phyloP scores from a whole-genome alignment of 2,113 vertebrate species.

The Tympanuchus pallidicinctus region DNA sequence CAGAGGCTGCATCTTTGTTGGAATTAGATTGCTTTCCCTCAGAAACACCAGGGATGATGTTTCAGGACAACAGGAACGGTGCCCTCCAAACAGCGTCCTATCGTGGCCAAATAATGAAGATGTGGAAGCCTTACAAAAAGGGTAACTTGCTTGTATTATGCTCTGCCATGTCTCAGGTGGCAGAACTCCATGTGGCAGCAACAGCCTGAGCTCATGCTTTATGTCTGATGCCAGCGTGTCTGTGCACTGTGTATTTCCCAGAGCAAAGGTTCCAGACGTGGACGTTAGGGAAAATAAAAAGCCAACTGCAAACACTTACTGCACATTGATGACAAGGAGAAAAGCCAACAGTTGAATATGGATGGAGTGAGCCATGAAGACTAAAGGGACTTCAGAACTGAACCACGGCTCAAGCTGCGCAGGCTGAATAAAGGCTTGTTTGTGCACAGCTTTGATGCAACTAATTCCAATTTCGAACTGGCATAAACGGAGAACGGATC shows the following conservation, averaged over 20 bases:
- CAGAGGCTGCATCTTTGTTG: background rate
- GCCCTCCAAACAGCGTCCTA: background rate
- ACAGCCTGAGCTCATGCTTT: background rate
- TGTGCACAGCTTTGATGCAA: background rate
- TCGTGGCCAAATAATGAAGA: background rate
- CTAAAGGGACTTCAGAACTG: background rate
- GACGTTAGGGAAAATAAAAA: background rate
- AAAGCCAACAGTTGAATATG: background rate
- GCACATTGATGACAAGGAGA: background rate
- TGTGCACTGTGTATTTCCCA: background rate
- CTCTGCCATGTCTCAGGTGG: background rate
- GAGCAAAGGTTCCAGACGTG: background rate
- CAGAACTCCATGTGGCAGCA: background rate
- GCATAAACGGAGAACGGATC: conserved; percentile 66
- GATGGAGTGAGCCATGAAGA: background rate
- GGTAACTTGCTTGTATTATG: background rate
- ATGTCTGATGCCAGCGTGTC: background rate
- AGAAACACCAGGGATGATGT: background rate
- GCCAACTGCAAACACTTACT: background rate
- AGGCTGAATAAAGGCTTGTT: background rate
- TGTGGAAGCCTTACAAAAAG: background rate
- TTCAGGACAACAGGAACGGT: background rate
- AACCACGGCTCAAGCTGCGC: background rate
- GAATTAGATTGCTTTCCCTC: background rate
- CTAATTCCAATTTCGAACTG: conserved; percentile 17